Base-by-base conservation (phyloP, 23 tunicate genomes). In the Botrylloides violaceus region DNA sequence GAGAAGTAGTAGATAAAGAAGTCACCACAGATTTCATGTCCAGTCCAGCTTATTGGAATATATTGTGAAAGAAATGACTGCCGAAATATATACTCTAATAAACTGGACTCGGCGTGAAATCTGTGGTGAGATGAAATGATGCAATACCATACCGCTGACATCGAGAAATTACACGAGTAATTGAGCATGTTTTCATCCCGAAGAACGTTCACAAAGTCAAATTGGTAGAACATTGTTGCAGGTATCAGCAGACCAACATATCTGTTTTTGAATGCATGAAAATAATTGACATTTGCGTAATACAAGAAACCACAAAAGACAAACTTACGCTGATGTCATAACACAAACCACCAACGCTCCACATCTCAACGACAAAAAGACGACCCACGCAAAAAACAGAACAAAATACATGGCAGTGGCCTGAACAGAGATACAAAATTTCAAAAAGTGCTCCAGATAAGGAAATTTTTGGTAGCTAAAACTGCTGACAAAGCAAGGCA, bases 161-260 rank as follows among this genome's bases (percentile, higher is more conserved):
- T 59, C 43, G 49, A 1, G 15, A 77, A 38, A 19, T 72, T 65
- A 65, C 96, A 88, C 66, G 77, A 77, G 72, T 77, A 77, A 20
- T 29, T 2, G 0, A 88, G 79, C 23, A 81, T 26, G 0, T 43
- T 72, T 9, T 43, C 12, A 7, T 43, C 53, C 2, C 33, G 74
- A 19, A 36, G 29, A 12, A 39, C 30, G 5, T 12, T 71, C 23
- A 88, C 73, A 71, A 88, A 88, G 15, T 77, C 79, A 34, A 88
- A 68, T 58, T 88, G 87, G 50, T 76, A 77, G 59, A 88, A 81
- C 96, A 88, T 88, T 24, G 65, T 71, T 28, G 71, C 80, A 7
- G 81, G 76, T 7, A 72, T 48, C n/a, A 81, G 60, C 1, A 88
- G 29, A 2, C 83, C 59, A 31, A 78, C 77, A 20, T 38, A 68